phyloP scores from a whole-genome alignment of 2,797 vertebrate species.

The Lepilemur septentrionalis region DNA sequence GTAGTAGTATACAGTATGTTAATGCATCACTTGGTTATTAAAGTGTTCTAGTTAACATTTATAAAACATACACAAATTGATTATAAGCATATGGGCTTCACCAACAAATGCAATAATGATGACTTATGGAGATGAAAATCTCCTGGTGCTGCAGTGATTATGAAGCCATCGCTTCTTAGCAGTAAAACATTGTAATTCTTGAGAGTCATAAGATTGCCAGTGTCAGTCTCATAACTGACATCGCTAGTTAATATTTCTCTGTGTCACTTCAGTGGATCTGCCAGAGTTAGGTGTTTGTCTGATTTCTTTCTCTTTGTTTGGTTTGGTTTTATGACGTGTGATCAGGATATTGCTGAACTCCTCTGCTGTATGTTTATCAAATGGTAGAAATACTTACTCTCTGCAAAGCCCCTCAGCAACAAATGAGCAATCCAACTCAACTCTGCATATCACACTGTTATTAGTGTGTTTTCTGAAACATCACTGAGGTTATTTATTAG shows the following conservation, averaged over 20 bases:
- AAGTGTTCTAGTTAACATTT: background rate
- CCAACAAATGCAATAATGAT: background rate
- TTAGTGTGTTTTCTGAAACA: background rate
- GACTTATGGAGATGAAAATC: background rate
- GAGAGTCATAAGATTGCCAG: background rate
- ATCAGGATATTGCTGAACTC: background rate
- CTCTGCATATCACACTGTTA: background rate
- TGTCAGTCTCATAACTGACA: background rate
- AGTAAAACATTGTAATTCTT: background rate
- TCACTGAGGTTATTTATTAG: background rate
- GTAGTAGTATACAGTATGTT: background rate
- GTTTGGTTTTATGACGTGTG: background rate
- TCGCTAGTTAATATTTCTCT: background rate
- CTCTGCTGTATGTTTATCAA: background rate
- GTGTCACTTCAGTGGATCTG: background rate
- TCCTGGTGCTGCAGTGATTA: background rate
- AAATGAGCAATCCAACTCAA: background rate
- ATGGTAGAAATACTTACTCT: background rate
- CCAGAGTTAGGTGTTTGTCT: background rate
- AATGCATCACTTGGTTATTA: background rate
- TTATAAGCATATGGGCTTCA: background rate
- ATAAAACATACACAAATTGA: background rate
- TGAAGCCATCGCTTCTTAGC: background rate
- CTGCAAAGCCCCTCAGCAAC: background rate
- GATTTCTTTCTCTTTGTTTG: background rate